Percentiles rank a stretch among this genome's conserved stretches.
Conservation (phyloP, 2,888 invertebrate species). For the Nineta flava region DNA sequence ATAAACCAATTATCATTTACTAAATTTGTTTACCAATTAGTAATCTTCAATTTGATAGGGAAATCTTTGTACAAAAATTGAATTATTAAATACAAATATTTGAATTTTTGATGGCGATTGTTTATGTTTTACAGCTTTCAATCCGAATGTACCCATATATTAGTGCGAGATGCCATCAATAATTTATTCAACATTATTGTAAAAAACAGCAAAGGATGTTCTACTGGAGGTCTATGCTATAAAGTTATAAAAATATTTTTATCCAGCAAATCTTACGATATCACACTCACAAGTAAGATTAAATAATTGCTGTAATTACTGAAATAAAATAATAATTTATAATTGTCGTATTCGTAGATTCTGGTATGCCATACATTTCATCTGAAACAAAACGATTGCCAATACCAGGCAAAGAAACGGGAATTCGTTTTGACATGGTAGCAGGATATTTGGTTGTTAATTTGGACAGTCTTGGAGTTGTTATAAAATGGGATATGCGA, state of each 20-base stretch:
- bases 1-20: too few relatives aligned
- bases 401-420: conserved; percentile 57
- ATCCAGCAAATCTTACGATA: conserved; percentile 50
- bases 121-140: conserved; percentile 39
- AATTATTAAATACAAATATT: too few relatives aligned
- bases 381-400: conserved; percentile 32
- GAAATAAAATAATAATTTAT: neutral
- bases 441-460: conserved; percentile 52
- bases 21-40: too few relatives aligned
- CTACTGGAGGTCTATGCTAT: conserved; percentile 29
- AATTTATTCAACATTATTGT: conserved; percentile 54
- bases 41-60: too few relatives aligned
- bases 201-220: conserved; percentile 35
- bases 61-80: too few relatives aligned
- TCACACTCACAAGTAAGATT: conserved; percentile 31
- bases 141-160: conserved; percentile 58
- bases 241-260: conserved; percentile 45
- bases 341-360: neutral
- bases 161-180: conserved; percentile 52
- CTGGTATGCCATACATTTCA: conserved; percentile 17
- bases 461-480: conserved; percentile 48
- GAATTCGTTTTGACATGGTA: conserved; percentile 54
- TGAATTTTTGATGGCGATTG: too few relatives aligned
- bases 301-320: neutral
- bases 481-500: conserved; percentile 63